Percentiles rank a stretch among this genome's conserved stretches.
Evolutionary conservation across 2,888 invertebrate genomes (phyloP).

Genomic region (Tuberolachnus salignus): DNA sequence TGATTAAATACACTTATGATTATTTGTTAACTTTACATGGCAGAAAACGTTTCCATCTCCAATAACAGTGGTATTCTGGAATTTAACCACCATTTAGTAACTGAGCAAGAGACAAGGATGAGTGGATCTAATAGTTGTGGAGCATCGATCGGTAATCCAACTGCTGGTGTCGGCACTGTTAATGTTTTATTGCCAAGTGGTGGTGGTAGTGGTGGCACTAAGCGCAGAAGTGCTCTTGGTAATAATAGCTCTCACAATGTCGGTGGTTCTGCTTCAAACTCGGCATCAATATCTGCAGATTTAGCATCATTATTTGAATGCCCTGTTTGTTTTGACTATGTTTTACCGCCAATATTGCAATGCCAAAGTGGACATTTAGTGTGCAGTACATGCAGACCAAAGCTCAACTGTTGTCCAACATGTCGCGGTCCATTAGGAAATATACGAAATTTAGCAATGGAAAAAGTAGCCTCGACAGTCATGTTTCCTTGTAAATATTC

Average conservation of each 20-base stretch:
- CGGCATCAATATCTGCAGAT: conserved; percentile 69
- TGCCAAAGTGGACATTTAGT: conserved; percentile 99
- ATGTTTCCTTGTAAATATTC: conserved; percentile 99
- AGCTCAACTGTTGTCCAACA: conserved; percentile 96
- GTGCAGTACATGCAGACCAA: conserved; percentile 95
- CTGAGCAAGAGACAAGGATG: conserved; percentile 46
- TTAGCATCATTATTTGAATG: conserved; percentile 91
- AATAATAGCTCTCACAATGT: conserved; percentile 43
- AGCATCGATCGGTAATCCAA: conserved; percentile 43
- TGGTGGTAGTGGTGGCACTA: conserved; percentile 31
- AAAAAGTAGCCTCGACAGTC: conserved; percentile 97
- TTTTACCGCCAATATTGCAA: conserved; percentile 96
- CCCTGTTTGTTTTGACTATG: conserved; percentile 99
- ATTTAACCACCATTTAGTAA: conserved; percentile 50
- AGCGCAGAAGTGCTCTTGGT: conserved; percentile 40
- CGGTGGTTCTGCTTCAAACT: conserved; percentile 43
- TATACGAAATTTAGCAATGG: conserved; percentile 98
- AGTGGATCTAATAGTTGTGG: conserved; percentile 48
- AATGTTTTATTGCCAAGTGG: conserved; percentile 47
- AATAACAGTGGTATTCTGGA: conserved; percentile 39
- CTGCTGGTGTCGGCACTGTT: conserved; percentile 35
- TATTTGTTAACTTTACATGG: conserved; percentile 49
- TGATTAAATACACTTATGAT: conserved; percentile 26
- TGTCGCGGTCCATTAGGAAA: conserved; percentile 95
- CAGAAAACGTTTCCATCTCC: conserved; percentile 31